A percentile compares a stretch with the other conserved stretches of the same genome.
Conservation (phyloP, 2,113 vertebrate species). For the Centropristis striata region DNA sequence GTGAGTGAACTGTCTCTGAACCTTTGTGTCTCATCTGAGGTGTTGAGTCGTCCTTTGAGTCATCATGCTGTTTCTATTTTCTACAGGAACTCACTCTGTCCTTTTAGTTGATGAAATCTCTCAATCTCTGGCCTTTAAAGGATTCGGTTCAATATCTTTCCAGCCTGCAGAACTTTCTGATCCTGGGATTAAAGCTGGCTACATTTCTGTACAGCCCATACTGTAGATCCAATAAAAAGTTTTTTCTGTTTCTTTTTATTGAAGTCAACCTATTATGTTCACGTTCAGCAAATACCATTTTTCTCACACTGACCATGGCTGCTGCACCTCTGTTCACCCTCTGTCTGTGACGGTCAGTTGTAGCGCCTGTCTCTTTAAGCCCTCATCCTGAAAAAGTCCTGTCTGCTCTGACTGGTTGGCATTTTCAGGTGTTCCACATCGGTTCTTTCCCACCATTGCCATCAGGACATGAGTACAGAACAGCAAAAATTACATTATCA, state of each 20-base stretch:
- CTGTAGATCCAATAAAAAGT: constrained; percentile 1
- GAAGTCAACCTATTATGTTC: no score
- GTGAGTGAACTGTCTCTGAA: constrained; percentile 76
- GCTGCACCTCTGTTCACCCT: no score
- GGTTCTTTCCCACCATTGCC: no score
- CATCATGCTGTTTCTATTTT: constrained; percentile 47
- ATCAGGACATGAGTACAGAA: no score
- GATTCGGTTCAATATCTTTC: constrained; percentile 49
- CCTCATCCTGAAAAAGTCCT: no score
- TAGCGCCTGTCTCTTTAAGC: no score
- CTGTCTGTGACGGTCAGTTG: no score
- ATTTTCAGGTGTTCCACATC: no score
- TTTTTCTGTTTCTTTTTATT: background rate
- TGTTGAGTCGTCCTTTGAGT: constrained; percentile 61
- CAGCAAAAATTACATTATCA: no score
- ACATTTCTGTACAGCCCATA: background rate
- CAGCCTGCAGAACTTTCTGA: constrained; percentile 40
- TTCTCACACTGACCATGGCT: no score
- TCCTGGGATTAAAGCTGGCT: constrained; percentile 56
- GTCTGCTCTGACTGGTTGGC: no score
- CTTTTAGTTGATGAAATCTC: constrained; percentile 79
- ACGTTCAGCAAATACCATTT: no score
- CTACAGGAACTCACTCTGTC: constrained; percentile 64
- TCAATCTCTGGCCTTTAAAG: constrained; percentile 63
- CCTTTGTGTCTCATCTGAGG: constrained; percentile 64